Conservation (phyloP, 1,140 invertebrate genomes). For the Bombus affinis region DNA sequence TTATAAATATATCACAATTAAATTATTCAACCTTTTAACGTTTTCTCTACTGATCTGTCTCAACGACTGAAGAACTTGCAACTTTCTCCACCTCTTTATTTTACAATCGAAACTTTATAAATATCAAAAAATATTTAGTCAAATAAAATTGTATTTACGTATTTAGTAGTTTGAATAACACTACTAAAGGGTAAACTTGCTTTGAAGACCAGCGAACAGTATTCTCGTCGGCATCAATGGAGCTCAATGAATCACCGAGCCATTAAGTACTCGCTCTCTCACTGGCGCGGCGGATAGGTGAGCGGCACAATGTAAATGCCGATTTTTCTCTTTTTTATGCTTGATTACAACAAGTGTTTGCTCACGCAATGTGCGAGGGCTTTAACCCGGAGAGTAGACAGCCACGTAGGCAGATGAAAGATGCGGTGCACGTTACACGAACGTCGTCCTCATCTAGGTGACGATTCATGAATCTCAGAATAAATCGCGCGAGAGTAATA, state of each 20-base stretch:
- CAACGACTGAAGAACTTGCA: too few species aligned
- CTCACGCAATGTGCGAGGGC: conserved; percentile 19
- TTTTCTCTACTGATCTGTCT: too few species aligned
- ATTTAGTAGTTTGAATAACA: too few species aligned
- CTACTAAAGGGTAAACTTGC: too few species aligned
- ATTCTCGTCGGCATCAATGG: too few species aligned
- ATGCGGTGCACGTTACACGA: conserved; percentile 1
- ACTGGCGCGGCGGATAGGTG: not conserved
- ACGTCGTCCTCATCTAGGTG: conserved; percentile 17
- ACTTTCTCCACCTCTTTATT: too few species aligned
- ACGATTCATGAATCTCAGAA: conserved; percentile 32
- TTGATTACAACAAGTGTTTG: conserved; percentile 25
- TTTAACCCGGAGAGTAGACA: conserved; percentile 11
- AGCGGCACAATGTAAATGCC: not conserved
- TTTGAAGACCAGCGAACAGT: not conserved
- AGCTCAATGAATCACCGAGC: conserved; percentile 16
- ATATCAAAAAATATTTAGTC: too few species aligned
- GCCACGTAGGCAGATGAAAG: conserved; percentile 18
- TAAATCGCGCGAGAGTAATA: conserved; percentile 34
- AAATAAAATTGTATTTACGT: too few species aligned
- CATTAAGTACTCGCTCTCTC: not conserved
- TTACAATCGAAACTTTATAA: too few species aligned
- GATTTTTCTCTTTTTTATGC: not conserved
- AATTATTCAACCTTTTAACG: too few species aligned
- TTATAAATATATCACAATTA: too few species aligned